phyloP scores from a whole-genome alignment of 2,888 invertebrate genomes.

The Cataglyphis rosenhaueri region DNA sequence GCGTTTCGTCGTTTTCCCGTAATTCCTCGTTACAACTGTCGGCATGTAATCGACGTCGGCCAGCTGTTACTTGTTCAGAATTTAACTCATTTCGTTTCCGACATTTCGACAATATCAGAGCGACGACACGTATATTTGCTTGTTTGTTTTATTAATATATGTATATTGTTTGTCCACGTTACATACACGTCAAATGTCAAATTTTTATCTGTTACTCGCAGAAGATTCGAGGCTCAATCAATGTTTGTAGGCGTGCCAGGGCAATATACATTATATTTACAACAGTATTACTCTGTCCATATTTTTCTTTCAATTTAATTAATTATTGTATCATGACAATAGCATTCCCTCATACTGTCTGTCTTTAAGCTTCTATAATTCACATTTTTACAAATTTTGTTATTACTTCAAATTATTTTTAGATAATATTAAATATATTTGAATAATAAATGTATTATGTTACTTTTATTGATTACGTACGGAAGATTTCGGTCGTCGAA shows the following conservation, averaged over 20 bases:
- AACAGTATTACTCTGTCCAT: neutral
- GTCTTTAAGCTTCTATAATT: neutral
- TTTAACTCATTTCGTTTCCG: constrained; percentile 1
- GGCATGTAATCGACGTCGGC: constrained; percentile 27
- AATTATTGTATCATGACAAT: neutral
- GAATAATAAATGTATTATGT: neutral
- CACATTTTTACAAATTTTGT: neutral
- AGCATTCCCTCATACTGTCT: neutral
- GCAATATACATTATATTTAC: neutral
- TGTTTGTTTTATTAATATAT: constrained; percentile 28
- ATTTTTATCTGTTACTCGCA: neutral
- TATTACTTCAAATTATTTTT: neutral
- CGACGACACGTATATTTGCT: neutral
- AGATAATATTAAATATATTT: neutral
- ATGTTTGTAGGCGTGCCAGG: neutral
- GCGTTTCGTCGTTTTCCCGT: constrained; percentile 12
- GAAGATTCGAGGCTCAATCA: constrained; percentile 11
- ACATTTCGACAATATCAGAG: constrained; percentile 15
- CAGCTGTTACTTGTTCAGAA: constrained; percentile 29
- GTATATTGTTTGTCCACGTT: neutral
- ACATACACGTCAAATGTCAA: constrained; percentile 43
- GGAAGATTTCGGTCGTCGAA: neutral
- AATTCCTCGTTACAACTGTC: constrained; percentile 33
- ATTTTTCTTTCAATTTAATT: neutral
- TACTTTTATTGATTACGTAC: neutral